A percentile compares a stretch with the other conserved stretches of the same genome.
Conservation (phyloP, 2,113 vertebrate species). For the Bubo blakistoni region DNA sequence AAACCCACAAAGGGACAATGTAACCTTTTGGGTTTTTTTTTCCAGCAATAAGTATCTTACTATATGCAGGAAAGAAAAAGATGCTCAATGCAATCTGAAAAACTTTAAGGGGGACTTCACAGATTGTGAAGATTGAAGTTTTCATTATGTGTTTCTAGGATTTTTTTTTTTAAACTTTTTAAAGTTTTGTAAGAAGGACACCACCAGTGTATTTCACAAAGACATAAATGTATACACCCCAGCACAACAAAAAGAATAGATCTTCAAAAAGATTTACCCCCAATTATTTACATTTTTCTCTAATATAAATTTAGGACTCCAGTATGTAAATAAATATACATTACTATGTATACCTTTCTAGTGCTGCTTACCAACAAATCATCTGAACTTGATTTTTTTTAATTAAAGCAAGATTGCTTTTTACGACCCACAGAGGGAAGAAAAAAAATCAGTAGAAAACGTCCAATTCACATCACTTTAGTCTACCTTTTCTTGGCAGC, state of each 20-base stretch:
- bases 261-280: constrained; percentile 81
- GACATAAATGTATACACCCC: constrained; percentile 82
- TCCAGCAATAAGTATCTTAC: constrained; percentile 51
- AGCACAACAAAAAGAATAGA: constrained; percentile 81
- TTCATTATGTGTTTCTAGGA: constrained; percentile 29
- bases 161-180: constrained; percentile 54
- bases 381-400: constrained; percentile 72
- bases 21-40: constrained; percentile 44
- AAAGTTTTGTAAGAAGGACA: constrained; percentile 81
- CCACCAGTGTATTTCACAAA: constrained; percentile 89
- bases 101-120: constrained; percentile 78
- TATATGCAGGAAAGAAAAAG: constrained; percentile 62
- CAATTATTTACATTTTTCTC: constrained; percentile 88
- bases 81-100: constrained; percentile 65
- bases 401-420: constrained; percentile 76
- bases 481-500: constrained; percentile 76
- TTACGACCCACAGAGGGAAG: constrained; percentile 47
- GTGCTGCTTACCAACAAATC: constrained; percentile 83
- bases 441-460: constrained; percentile 59
- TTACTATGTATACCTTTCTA: constrained; percentile 84
- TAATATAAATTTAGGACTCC: constrained; percentile 85
- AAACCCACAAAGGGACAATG: constrained; percentile 7
- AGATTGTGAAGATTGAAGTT: constrained; percentile 80
- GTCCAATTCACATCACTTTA: constrained; percentile 66
- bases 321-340: constrained; percentile 89